These are phyloP conservation scores for Lypha dubia DNA, from an alignment of 2,888 invertebrate genomes.

Conservation along the genomic window DNA sequence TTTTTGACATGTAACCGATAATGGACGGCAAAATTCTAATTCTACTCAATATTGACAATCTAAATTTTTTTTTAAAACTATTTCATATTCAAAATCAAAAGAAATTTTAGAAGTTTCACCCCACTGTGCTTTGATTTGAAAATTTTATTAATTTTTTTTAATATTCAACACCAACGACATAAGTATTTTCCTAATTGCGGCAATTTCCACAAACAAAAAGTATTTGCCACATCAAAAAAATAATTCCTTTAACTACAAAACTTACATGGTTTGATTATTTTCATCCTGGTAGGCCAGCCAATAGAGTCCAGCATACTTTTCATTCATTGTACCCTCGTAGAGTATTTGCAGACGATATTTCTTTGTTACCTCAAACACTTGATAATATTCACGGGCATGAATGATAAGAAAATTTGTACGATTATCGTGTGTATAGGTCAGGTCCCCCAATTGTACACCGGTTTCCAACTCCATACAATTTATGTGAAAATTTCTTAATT, in stretches of 20 bases:
- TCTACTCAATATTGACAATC: no score
- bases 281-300: slow-evolving; percentile 84
- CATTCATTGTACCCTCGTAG: slow-evolving; percentile 85
- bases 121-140: no score
- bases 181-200: no score
- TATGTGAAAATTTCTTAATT: slow-evolving; percentile 76
- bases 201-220: no score
- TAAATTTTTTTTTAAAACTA: no score
- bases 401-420: slow-evolving; percentile 77
- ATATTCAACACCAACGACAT: no score
- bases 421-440: slow-evolving; percentile 76
- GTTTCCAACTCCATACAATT: slow-evolving; percentile 75
- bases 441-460: slow-evolving; percentile 74
- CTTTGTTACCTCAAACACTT: slow-evolving; percentile 78
- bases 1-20: no score
- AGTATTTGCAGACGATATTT: slow-evolving; percentile 83
- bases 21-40: no score
- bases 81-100: no score
- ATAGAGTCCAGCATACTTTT: slow-evolving; percentile 87
- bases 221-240: neutral
- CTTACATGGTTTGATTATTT: slow-evolving; percentile 81
- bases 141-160: no score
- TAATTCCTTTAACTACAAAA: neutral
- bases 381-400: slow-evolving; percentile 77
- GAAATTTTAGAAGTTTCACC: no score